Percentiles rank a stretch among this genome's conserved stretches.
Conservation (phyloP, 2,888 invertebrate species). For the Ecliptopera silaceata region DNA sequence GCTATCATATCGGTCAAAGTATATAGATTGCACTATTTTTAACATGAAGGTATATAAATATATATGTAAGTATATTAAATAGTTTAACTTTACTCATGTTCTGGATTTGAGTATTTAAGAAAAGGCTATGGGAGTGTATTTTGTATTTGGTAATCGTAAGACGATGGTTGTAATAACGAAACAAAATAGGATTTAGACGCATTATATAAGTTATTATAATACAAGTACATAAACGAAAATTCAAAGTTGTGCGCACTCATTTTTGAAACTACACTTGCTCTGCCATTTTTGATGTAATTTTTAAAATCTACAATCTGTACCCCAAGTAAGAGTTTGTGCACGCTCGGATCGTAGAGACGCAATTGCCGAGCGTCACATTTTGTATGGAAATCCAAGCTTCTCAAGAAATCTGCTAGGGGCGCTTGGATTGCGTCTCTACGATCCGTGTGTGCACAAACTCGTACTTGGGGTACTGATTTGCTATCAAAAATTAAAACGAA, state of each 20-base stretch:
- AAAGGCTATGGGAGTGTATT: conserved; percentile 11
- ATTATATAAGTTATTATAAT: conserved; percentile 10
- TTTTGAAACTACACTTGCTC: background rate
- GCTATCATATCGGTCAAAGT: background rate
- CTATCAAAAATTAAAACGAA: conserved; percentile 11
- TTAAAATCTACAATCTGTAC: background rate
- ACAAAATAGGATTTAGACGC: conserved; percentile 8
- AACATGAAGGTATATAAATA: conserved; percentile 1
- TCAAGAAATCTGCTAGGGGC: too few species aligned
- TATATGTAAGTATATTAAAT: background rate
- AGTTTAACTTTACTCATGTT: conserved; percentile 16
- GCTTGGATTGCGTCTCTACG: too few species aligned
- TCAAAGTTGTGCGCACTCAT: background rate
- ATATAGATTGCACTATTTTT: background rate
- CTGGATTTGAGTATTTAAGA: conserved; percentile 2
- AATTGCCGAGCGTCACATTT: too few species aligned
- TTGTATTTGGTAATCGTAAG: conserved; percentile 3
- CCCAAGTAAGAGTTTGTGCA: too few species aligned
- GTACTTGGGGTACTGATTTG: too few species aligned
- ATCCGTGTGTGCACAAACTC: too few species aligned
- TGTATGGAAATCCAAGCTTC: too few species aligned
- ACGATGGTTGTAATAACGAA: conserved; percentile 14
- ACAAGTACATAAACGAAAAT: conserved; percentile 2
- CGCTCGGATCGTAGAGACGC: too few species aligned
- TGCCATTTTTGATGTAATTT: background rate